Conservation (phyloP, 2,797 vertebrate genomes). For the Podargus strigoides region DNA sequence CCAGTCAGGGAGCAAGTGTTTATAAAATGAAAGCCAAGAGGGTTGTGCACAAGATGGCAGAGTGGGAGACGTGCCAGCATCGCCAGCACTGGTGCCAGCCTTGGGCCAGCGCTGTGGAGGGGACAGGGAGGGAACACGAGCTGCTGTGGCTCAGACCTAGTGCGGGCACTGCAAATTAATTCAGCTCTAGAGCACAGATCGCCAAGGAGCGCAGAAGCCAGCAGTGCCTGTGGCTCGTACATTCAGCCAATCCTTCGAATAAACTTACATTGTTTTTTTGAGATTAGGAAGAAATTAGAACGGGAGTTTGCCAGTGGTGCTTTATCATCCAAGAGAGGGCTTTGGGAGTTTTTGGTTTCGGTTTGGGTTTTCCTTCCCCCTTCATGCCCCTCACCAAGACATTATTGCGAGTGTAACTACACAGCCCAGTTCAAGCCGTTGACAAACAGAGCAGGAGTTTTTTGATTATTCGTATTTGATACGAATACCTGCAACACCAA, state of each 20-base stretch:
- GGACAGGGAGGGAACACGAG: no score
- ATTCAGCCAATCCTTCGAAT: neutral
- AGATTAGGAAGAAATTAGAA: neutral
- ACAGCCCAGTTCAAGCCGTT: neutral
- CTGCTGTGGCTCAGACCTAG: no score
- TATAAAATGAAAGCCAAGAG: neutral
- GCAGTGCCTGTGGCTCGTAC: neutral
- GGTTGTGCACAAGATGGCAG: neutral
- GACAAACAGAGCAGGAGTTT: neutral
- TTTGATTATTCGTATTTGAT: no score
- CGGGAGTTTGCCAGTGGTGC: neutral
- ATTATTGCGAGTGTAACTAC: neutral
- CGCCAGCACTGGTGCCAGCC: no score
- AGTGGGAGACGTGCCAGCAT: neutral
- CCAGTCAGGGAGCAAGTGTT: neutral
- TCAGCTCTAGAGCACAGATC: no score
- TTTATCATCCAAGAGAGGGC: neutral
- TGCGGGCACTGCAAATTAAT: no score
- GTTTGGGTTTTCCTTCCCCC: neutral
- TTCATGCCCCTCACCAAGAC: neutral
- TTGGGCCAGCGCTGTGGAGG: no score
- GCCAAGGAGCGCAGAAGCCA: neutral
- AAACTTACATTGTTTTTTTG: neutral
- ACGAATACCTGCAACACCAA: neutral
- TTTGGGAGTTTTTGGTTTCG: rapidly evolving